phyloP scores from a whole-genome alignment of 2,888 invertebrate species.

The Orthosia gracilis region DNA sequence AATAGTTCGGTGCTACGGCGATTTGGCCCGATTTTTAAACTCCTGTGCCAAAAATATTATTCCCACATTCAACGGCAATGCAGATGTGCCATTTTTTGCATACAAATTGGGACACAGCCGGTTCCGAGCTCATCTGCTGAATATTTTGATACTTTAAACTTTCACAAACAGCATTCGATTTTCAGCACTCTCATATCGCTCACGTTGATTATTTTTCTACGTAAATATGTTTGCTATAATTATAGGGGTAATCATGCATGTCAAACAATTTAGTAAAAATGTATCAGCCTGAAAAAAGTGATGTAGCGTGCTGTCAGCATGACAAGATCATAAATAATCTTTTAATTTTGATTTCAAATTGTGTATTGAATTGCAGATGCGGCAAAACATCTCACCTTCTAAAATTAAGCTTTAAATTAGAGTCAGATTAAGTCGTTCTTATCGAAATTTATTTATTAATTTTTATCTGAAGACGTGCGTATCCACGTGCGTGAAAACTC shows the following conservation, averaged over 20 bases:
- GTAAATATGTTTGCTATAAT: constrained; percentile 40
- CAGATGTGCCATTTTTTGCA: constrained; percentile 86
- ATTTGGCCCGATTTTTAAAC: constrained; percentile 78
- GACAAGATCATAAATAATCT: constrained; percentile 19
- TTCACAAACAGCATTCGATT: constrained; percentile 48
- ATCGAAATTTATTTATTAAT: constrained; percentile 23
- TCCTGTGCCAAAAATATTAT: constrained; percentile 83
- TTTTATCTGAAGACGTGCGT: constrained; percentile 62
- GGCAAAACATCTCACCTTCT: background rate
- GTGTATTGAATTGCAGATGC: constrained; percentile 9
- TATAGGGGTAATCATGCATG: constrained; percentile 53
- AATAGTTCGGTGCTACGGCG: constrained; percentile 56
- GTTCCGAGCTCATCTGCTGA: constrained; percentile 47
- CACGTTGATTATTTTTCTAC: constrained; percentile 40
- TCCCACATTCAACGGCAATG: constrained; percentile 83
- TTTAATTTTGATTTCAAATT: constrained; percentile 22
- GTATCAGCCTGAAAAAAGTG: constrained; percentile 24
- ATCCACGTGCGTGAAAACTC: constrained; percentile 62
- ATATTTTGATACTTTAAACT: constrained; percentile 52
- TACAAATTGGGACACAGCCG: constrained; percentile 78
- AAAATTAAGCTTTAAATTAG: constrained; percentile 6
- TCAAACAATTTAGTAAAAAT: constrained; percentile 48
- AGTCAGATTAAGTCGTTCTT: constrained; percentile 18
- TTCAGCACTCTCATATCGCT: constrained; percentile 31
- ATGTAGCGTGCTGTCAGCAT: constrained; percentile 40